Conservation (phyloP, 2,113 vertebrate genomes). For the Eulacestoma nigropectus region DNA sequence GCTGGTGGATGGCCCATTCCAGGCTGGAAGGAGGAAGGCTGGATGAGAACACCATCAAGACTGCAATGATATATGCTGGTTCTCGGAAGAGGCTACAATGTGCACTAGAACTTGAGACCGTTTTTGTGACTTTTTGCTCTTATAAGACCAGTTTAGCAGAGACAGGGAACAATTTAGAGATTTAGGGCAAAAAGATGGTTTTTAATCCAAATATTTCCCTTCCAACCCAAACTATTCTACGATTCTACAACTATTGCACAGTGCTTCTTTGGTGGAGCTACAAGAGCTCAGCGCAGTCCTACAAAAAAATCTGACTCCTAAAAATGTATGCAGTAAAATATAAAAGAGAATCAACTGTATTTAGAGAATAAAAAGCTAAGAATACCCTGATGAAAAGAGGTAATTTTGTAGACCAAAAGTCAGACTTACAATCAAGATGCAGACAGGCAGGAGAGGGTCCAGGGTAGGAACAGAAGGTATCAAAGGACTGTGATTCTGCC, state of each 20-base stretch:
- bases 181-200: background rate
- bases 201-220: background rate
- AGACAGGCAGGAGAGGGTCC: background rate
- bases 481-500: background rate
- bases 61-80: background rate
- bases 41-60: background rate
- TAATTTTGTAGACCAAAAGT: background rate
- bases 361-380: background rate
- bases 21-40: background rate
- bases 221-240: background rate
- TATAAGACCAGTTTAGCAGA: background rate
- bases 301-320: background rate
- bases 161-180: background rate
- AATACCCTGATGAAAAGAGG: background rate
- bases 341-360: background rate
- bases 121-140: background rate
- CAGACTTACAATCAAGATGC: background rate
- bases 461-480: background rate
- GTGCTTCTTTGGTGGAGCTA: background rate
- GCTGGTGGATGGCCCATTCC: background rate
- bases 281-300: background rate
- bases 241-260: rapidly evolving
- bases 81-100: background rate
- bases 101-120: background rate
- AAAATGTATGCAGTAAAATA: background rate